phyloP scores from a whole-genome alignment of 2,113 vertebrate species.

The Hyperopisus bebe region DNA sequence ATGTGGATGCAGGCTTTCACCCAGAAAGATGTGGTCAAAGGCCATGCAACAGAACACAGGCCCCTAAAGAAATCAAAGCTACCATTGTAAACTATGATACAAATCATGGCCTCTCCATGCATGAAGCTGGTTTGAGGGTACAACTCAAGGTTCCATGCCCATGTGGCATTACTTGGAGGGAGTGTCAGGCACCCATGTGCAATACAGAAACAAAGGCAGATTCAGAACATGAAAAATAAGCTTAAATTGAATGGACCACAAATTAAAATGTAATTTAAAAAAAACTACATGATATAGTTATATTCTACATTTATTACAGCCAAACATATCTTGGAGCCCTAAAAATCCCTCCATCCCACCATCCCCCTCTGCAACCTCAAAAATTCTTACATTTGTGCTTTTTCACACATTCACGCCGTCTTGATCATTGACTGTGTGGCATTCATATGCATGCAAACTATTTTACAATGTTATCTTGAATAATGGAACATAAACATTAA shows the following conservation, averaged over 20 bases:
- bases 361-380: neutral
- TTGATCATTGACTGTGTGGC: no score
- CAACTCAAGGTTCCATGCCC: neutral
- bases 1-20: neutral
- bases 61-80: neutral
- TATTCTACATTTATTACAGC: neutral
- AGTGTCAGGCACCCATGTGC: neutral
- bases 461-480: no score
- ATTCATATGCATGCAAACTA: no score
- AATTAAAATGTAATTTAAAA: no score
- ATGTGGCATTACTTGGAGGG: neutral
- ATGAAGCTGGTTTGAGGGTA: neutral
- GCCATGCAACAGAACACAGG: neutral
- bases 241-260: no score
- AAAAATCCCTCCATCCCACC: neutral
- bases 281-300: no score
- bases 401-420: no score
- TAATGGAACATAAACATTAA: no score
- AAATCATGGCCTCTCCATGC: neutral
- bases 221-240: no score
- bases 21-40: neutral
- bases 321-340: neutral
- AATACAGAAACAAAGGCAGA: neutral
- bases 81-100: neutral
- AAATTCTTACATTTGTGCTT: neutral